Conservation (phyloP, 2,797 vertebrate genomes). For the Meriones psammophilus region DNA sequence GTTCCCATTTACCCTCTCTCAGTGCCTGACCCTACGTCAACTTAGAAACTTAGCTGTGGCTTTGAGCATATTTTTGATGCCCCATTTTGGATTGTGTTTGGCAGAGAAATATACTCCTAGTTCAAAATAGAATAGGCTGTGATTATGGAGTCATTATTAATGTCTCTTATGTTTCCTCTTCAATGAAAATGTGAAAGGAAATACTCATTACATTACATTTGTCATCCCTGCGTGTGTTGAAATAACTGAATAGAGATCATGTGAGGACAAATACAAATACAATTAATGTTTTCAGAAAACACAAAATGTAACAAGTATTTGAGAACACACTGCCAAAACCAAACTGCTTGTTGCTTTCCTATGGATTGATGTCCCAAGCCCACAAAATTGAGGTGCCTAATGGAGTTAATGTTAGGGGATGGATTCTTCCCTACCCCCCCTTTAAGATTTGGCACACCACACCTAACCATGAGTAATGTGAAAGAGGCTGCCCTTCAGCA, state of each 20-base stretch:
- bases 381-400: conserved; percentile 55
- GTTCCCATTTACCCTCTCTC: not conserved
- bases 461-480: not conserved
- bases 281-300: conserved; percentile 19
- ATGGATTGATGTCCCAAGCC: conserved; percentile 23
- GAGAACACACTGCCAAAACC: conserved; percentile 25
- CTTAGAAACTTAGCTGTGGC: conserved; percentile 14
- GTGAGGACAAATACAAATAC: conserved; percentile 4
- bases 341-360: not conserved
- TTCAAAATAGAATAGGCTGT: conserved; percentile 31
- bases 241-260: conserved; percentile 51
- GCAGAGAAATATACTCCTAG: not conserved
- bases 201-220: not conserved
- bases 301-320: conserved; percentile 25
- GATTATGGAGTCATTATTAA: conserved; percentile 40
- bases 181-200: conserved; percentile 23
- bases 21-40: not conserved
- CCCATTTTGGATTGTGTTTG: conserved; percentile 48
- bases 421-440: not conserved
- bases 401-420: conserved; percentile 1
- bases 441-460: not conserved
- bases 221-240: not conserved
- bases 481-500: conserved; percentile 1
- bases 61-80: not conserved
- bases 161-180: conserved; percentile 8